Base-by-base conservation (phyloP, 2,113 vertebrate genomes). In the Edolisoma coerulescens region DNA sequence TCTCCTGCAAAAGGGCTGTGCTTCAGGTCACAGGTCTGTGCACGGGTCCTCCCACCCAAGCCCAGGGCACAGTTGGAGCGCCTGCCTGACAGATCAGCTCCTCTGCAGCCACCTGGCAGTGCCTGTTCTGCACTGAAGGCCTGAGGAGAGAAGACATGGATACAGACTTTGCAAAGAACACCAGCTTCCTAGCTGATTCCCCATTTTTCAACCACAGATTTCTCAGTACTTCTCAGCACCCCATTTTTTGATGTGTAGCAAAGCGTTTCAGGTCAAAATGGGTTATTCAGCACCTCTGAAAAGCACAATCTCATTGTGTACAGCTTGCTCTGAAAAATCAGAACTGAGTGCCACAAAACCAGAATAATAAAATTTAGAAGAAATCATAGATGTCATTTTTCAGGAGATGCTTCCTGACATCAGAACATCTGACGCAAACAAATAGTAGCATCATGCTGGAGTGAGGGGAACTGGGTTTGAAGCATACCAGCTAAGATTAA, bases 1-100 rank as follows among this genome's bases (percentile, higher is more conserved):
- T 74, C 59, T 81, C 49, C 77, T 75, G 37, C 61, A 93, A 17
- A 96, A 91, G 81, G 74, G 69, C 56, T 70, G 74, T 67, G 68
- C 92, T 96, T 57, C 76, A 71, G 96, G 95, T 92, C 91, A 92
- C 73, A 78, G 84, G 68, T 86, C 80, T 84, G 33, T 21, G 68
- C 50, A 37, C 6, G 13, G 68, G 50, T 56, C 49, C 71, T 90
- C 93, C 96, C 92, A 74, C 95, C 93, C 93, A 91, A 88, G 92
- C 90, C 92, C 73, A 89, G 76, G 89, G 88, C 85, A 50, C 39
- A 74, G 73, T 27, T 6, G 33, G 49, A 75, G 50, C 5, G 23
- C 32, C 71, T 93, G 64, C 44, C 79, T 88, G 44, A 73, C 26
- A 78, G 75, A 92, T 90, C 79, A 78, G 60, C 85, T 77, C 50